Base-by-base conservation (phyloP, 2,113 vertebrate species). In the Petrocephalus zakoni region DNA sequence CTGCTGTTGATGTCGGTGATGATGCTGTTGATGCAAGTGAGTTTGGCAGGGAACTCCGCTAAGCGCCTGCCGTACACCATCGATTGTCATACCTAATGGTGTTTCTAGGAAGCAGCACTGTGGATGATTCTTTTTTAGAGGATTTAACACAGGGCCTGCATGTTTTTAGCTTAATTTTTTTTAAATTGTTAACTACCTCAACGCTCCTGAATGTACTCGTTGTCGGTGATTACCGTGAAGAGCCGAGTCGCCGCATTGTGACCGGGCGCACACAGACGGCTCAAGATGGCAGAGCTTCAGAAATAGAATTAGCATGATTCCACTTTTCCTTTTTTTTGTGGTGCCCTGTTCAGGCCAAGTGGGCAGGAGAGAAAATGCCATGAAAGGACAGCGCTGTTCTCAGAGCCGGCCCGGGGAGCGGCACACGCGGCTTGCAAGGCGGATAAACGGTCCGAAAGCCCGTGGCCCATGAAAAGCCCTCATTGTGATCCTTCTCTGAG, bases 371-470 rank as follows among this genome's bases (percentile, higher is more conserved):
- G 58, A 58, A 42, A 81, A 55, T 10, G 19, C 8, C 0, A 61
- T 68, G 42, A 68, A 72, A 88, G 51, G 78, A 21, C 2, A 78
- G 34, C 5, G 58, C 88, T 88, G 75, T 88, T 88, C 88, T 82
- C 78, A 8, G 75, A 42, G 10, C 51, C 6, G 13, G 87, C 11
- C 34, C 5, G 8, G 51, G 53, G n/a, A 56, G 21, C 52, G 15
- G 52, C 53, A n/a, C 88, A 84, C n/a, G 37, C 42, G 46, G 34
- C 78, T 56, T 58, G 53, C 6, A 37, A 51, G 25, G n/a, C 49
- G 19, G 47, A 25, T 82, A 46, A 88, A 88, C 75, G 13, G 88
- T 64, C 21, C 21, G 42, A 46, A 58, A 56, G 25, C 13, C 37
- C 7, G 19, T 13, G 53, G 49, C 53, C 21, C 6, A 19, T 83